Percentiles rank a stretch among this genome's conserved stretches.
Conservation (phyloP, 2,888 invertebrate genomes). For the Aleiodes leptofemur region DNA sequence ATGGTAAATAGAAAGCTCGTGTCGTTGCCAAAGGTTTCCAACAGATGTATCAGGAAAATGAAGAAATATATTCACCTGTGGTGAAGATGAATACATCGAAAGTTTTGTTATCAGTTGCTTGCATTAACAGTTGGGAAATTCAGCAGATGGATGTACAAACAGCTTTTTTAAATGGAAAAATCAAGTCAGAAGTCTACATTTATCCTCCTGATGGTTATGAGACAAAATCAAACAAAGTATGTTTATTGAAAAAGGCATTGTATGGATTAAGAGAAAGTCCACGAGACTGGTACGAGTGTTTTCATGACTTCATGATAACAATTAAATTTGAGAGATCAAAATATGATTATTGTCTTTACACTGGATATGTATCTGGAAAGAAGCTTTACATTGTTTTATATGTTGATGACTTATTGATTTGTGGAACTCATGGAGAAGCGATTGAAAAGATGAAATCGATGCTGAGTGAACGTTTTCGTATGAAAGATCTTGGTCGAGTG, state of each 20-base stretch:
- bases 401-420: conserved; percentile 30
- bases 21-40: conserved; percentile 41
- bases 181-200: neutral
- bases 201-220: neutral
- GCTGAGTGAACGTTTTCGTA: conserved; percentile 4
- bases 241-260: neutral
- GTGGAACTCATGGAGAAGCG: conserved; percentile 1
- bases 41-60: conserved; percentile 17
- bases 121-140: neutral
- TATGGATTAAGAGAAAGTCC: conserved; percentile 13
- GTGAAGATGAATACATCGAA: conserved; percentile 41
- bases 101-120: conserved; percentile 27
- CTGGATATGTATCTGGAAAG: neutral
- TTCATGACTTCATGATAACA: neutral
- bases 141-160: conserved; percentile 7
- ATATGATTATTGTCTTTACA: conserved; percentile 13
- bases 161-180: conserved; percentile 4
- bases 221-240: neutral
- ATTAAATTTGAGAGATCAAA: neutral
- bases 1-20: conserved; percentile 34
- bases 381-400: conserved; percentile 1
- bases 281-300: conserved; percentile 2
- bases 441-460: conserved; percentile 5
- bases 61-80: conserved; percentile 43
- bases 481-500: conserved; percentile 29